A percentile compares a stretch with the other conserved stretches of the same genome.
These are phyloP conservation scores for Anoplius nigerrimus DNA, from an alignment of 2,888 invertebrate genomes.

Conservation along the genomic window DNA sequence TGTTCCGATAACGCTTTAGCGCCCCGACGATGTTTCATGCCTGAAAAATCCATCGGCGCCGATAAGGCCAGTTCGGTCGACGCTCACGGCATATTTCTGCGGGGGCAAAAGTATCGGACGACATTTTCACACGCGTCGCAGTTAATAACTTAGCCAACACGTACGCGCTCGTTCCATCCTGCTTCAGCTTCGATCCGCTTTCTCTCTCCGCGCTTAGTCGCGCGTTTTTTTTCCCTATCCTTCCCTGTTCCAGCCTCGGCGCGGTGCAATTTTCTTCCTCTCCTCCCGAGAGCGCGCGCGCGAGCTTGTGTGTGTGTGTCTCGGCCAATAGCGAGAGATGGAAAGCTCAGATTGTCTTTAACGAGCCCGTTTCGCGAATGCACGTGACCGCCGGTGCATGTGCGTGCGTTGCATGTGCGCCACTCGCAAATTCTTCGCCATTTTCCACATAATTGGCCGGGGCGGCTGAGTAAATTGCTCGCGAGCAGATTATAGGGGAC, in stretches of 20 bases:
- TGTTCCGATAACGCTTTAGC: too few species aligned
- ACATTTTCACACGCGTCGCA: slow-evolving; percentile 12
- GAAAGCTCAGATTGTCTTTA: slow-evolving; percentile 45
- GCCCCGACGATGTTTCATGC: too few species aligned
- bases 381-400: slow-evolving; percentile 15
- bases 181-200: slow-evolving; percentile 22
- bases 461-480: slow-evolving; percentile 49
- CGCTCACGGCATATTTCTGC: too few species aligned
- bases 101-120: neutral
- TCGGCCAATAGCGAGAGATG: slow-evolving; percentile 34
- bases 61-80: too few species aligned
- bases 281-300: neutral
- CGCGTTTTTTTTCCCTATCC: slow-evolving; percentile 1
- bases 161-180: slow-evolving; percentile 23
- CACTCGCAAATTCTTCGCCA: slow-evolving; percentile 56
- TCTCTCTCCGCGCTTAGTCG: neutral
- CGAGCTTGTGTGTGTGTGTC: neutral
- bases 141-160: slow-evolving; percentile 34
- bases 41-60: too few species aligned
- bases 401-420: slow-evolving; percentile 32
- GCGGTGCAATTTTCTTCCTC: neutral
- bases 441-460: slow-evolving; percentile 59
- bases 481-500: slow-evolving; percentile 54
- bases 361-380: slow-evolving; percentile 33
- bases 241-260: neutral